Percentiles rank a stretch among this genome's conserved stretches.
Evolutionary conservation across 1,140 invertebrate genomes (phyloP).

Genomic region (Macrosteles quadrilineatus): DNA sequence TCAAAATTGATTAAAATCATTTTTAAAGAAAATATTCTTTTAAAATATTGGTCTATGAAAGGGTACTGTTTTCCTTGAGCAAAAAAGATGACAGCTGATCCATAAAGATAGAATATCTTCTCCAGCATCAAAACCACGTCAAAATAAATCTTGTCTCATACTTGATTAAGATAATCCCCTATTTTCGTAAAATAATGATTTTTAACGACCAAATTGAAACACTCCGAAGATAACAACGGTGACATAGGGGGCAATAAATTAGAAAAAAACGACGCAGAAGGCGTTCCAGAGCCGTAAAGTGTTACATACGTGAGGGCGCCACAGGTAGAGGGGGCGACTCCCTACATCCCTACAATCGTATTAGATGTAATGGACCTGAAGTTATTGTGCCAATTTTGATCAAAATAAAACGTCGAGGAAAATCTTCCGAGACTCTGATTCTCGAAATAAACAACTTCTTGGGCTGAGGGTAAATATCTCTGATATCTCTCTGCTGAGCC

Average conservation of each 20-base stretch:
- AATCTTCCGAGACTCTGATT: constrained; percentile 21
- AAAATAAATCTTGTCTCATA: too few species aligned
- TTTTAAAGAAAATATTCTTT: too few species aligned
- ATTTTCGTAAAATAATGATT: too few species aligned
- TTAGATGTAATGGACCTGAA: constrained; percentile 33
- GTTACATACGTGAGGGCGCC: not conserved
- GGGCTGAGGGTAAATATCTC: constrained; percentile 33
- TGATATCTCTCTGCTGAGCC: constrained; percentile 12
- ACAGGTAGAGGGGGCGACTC: constrained; percentile 12
- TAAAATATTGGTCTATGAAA: too few species aligned
- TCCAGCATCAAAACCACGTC: too few species aligned
- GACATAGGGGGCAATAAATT: constrained; percentile 15
- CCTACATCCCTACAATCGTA: constrained; percentile 23
- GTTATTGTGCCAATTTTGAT: constrained; percentile 36
- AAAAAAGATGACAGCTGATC: too few species aligned
- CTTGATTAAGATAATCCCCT: too few species aligned
- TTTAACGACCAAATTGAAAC: constrained; percentile 20
- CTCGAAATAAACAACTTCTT: constrained; percentile 26
- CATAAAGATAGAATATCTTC: too few species aligned
- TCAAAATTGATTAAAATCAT: too few species aligned
- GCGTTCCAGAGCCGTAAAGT: not conserved
- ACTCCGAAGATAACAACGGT: not conserved
- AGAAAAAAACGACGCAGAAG: constrained; percentile 18
- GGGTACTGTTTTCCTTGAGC: too few species aligned
- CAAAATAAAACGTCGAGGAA: constrained; percentile 34